phyloP scores from a whole-genome alignment of 2,888 invertebrate genomes.

The Polyommatus iphigenia region DNA sequence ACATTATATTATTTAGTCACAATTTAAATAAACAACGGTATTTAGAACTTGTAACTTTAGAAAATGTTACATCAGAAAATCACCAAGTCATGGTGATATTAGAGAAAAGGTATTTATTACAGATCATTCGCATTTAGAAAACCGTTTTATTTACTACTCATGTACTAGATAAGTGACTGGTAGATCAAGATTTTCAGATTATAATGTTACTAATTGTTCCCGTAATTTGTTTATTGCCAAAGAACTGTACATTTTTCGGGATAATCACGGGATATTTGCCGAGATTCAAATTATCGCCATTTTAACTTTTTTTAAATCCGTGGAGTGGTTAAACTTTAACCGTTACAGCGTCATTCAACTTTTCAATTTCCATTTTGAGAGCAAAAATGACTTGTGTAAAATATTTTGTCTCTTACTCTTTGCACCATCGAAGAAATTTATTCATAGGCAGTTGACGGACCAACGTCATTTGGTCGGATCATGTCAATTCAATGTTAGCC shows the following conservation, averaged over 20 bases:
- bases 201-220: no score
- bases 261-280: no score
- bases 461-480: no score
- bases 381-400: neutral
- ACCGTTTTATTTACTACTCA: neutral
- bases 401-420: neutral
- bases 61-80: conserved; percentile 28
- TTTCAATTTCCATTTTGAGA: neutral
- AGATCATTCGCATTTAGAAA: neutral
- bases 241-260: no score
- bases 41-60: neutral
- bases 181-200: no score
- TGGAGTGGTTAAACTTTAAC: no score
- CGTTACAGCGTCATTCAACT: neutral
- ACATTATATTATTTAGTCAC: neutral
- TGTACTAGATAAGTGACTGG: neutral
- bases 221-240: no score
- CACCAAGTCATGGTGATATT: neutral
- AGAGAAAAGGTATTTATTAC: neutral
- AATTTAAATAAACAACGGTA: conserved; percentile 3
- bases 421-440: no score
- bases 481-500: no score
- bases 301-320: no score
- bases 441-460: no score
- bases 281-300: no score